Evolutionary conservation across 2,113 vertebrate genomes (phyloP).

Genomic region (Conger conger): DNA sequence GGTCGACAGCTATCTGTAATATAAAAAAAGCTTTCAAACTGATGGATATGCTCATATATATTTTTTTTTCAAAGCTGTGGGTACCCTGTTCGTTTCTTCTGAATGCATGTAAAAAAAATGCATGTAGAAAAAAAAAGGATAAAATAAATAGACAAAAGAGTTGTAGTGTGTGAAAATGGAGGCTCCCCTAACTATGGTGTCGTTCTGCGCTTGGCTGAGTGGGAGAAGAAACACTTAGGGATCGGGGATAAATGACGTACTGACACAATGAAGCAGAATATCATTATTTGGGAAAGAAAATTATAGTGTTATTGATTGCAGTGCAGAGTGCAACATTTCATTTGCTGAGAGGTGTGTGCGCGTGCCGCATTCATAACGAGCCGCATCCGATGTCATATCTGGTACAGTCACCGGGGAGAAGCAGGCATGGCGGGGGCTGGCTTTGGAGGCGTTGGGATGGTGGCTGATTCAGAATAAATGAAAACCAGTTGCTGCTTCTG

Average conservation of each 20-base stretch:
- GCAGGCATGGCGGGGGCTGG: conserved; percentile 6
- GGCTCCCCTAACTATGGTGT: neutral
- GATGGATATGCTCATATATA: neutral
- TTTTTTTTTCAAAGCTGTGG: no score
- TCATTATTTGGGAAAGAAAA: conserved; percentile 72
- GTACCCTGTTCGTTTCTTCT: neutral
- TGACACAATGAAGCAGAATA: conserved; percentile 16
- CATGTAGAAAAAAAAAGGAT: neutral
- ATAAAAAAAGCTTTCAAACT: neutral
- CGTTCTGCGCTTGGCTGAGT: neutral
- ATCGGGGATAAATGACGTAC: neutral
- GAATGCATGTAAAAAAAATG: neutral
- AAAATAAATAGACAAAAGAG: neutral
- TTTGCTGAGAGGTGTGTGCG: conserved; percentile 61
- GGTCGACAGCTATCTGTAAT: neutral
- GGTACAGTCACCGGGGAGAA: conserved; percentile 28
- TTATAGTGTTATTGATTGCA: conserved; percentile 76
- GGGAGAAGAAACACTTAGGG: neutral
- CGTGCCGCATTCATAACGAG: conserved; percentile 36
- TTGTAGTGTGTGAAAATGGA: neutral
- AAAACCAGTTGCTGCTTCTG: conserved; percentile 6
- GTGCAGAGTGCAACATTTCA: conserved; percentile 69
- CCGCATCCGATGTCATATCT: neutral
- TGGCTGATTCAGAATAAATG: conserved; percentile 34
- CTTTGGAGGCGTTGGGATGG: conserved; percentile 32